Evolutionary conservation across 2,888 invertebrate species (phyloP).

Genomic region (Xestia c-nigrum): DNA sequence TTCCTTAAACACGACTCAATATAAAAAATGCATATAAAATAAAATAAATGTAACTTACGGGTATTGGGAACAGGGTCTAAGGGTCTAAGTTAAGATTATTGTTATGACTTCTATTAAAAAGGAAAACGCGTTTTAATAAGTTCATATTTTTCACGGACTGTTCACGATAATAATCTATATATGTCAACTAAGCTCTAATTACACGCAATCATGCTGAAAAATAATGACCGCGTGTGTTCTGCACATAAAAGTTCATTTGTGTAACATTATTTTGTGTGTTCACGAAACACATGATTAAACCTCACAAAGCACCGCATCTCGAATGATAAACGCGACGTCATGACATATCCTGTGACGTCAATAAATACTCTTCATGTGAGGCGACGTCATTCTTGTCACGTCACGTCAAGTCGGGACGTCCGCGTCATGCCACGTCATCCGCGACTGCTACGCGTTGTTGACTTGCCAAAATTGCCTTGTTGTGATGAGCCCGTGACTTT

Average conservation of each 20-base stretch:
- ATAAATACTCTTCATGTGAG: constrained; percentile 78
- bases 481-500: constrained; percentile 77
- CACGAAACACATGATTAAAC: constrained; percentile 49
- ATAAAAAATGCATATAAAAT: too few relatives aligned
- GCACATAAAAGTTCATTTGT: constrained; percentile 19
- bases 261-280: constrained; percentile 44
- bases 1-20: too few relatives aligned
- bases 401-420: constrained; percentile 67
- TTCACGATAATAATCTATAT: constrained; percentile 12
- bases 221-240: constrained; percentile 24
- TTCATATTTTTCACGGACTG: background rate
- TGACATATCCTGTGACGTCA: constrained; percentile 74
- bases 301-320: constrained; percentile 51
- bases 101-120: background rate
- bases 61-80: too few relatives aligned
- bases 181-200: constrained; percentile 13
- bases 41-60: too few relatives aligned
- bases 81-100: background rate
- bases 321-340: constrained; percentile 66
- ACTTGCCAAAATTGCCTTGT: constrained; percentile 81
- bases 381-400: constrained; percentile 75
- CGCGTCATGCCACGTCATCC: constrained; percentile 78
- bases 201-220: constrained; percentile 21
- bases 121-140: constrained; percentile 7
- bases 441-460: constrained; percentile 78